These are phyloP conservation scores for Arion vulgaris DNA, from an alignment of 1,140 invertebrate genomes.

Conservation along the genomic window DNA sequence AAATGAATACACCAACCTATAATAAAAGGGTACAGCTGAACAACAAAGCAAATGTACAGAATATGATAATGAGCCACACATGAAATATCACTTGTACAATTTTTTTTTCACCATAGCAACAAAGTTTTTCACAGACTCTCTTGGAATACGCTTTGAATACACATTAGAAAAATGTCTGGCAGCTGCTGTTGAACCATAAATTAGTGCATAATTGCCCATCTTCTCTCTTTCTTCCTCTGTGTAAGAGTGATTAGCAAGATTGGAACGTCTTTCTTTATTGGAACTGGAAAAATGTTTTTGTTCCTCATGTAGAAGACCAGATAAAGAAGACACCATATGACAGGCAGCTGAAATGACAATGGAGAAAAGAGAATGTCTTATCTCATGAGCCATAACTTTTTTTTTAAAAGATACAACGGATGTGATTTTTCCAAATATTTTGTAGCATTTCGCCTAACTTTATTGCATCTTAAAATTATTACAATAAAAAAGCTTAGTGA, in stretches of 20 bases:
- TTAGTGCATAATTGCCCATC: slow-evolving; percentile 11
- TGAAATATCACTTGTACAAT: not conserved
- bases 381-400: not conserved
- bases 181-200: slow-evolving; percentile 10
- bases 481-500: too few relatives aligned
- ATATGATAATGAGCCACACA: too few relatives aligned
- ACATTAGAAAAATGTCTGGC: slow-evolving; percentile 11
- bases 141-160: slow-evolving; percentile 7
- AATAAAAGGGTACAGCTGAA: too few relatives aligned
- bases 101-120: not conserved
- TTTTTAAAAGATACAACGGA: too few relatives aligned
- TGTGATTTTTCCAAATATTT: too few relatives aligned
- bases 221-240: slow-evolving; percentile 8
- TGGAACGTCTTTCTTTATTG: not conserved
- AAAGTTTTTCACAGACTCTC: slow-evolving; percentile 17
- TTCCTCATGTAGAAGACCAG: not conserved
- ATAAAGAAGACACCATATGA: slow-evolving; percentile 1
- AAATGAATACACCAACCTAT: too few relatives aligned
- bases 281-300: not conserved
- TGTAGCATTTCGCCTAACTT: too few relatives aligned
- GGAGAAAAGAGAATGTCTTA: not conserved
- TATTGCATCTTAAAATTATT: too few relatives aligned
- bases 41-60: too few relatives aligned
- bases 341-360: slow-evolving; percentile 20
- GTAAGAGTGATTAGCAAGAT: slow-evolving; percentile 8